Evolutionary conservation across 1,140 invertebrate species (phyloP).

Genomic region (Cyrtorhinus lividipennis): DNA sequence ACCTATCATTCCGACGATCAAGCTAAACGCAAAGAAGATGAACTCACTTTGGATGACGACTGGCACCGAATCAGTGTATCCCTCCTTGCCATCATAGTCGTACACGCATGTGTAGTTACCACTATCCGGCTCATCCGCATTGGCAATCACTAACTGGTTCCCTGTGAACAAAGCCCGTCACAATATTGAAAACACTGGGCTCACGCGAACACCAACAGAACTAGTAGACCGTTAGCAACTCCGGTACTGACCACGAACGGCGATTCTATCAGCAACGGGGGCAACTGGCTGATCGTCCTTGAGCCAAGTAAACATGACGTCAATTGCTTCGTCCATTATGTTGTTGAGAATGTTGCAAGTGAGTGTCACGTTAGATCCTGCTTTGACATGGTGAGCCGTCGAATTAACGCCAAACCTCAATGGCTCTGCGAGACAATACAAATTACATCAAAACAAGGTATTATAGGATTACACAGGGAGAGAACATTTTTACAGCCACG

Average conservation of each 20-base stretch:
- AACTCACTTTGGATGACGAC: background rate
- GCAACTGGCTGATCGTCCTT: background rate
- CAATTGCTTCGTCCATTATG: background rate
- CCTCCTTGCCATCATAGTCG: background rate
- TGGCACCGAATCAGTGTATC: background rate
- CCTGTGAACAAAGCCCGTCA: constrained; percentile 28
- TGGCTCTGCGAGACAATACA: background rate
- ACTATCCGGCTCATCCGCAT: constrained; percentile 47
- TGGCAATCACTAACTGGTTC: constrained; percentile 47
- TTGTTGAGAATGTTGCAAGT: background rate
- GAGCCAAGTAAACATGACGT: background rate
- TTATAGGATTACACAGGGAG: too few species aligned
- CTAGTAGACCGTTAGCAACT: too few species aligned
- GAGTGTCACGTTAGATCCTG: background rate
- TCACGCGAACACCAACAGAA: background rate
- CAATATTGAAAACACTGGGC: constrained; percentile 34
- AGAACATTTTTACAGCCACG: too few species aligned
- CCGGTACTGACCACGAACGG: background rate
- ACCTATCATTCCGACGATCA: too few species aligned
- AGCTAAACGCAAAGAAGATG: too few species aligned
- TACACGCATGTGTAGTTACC: constrained; percentile 54
- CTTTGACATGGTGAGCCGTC: background rate
- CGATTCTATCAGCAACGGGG: background rate
- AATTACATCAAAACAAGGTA: too few species aligned
- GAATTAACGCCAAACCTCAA: background rate